phyloP scores from a whole-genome alignment of 2,888 invertebrate species.

The Patella ulyssiponensis region DNA sequence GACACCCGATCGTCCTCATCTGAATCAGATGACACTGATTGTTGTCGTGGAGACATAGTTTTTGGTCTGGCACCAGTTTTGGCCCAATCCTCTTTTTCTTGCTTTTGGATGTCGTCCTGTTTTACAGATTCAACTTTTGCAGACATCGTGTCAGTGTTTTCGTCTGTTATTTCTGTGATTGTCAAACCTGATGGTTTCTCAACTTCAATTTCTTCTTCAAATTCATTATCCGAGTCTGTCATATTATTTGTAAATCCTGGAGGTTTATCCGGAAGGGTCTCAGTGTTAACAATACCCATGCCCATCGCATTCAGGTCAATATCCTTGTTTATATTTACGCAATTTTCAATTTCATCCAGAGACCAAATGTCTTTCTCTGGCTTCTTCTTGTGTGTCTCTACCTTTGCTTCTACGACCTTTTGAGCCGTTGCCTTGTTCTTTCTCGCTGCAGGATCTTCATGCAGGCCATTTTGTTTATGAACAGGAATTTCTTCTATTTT shows the following conservation, averaged over 20 bases:
- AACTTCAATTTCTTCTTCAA: constrained; percentile 25
- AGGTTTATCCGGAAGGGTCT: constrained; percentile 11
- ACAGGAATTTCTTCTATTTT: background rate
- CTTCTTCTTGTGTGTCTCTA: constrained; percentile 4
- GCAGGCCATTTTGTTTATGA: background rate
- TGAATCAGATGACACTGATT: background rate
- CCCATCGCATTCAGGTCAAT: constrained; percentile 21
- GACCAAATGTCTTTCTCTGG: constrained; percentile 40
- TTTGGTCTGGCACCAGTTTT: background rate
- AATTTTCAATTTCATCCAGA: constrained; percentile 28
- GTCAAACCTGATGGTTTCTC: constrained; percentile 29
- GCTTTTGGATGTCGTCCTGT: background rate
- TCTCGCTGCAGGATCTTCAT: constrained; percentile 14
- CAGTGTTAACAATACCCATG: constrained; percentile 18
- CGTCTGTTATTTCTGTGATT: constrained; percentile 17
- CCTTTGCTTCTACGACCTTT: constrained; percentile 42
- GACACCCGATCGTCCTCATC: background rate
- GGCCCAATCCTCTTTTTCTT: background rate
- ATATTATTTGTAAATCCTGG: constrained; percentile 16
- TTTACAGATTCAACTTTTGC: constrained; percentile 6
- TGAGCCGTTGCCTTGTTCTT: constrained; percentile 39
- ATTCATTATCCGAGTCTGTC: constrained; percentile 20
- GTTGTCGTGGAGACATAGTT: background rate
- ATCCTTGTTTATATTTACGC: constrained; percentile 21
- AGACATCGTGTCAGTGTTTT: background rate